Percentiles rank a stretch among this genome's conserved stretches.
Evolutionary conservation across 2,888 invertebrate genomes (phyloP).

Genomic region (Ectemnius lituratus): DNA sequence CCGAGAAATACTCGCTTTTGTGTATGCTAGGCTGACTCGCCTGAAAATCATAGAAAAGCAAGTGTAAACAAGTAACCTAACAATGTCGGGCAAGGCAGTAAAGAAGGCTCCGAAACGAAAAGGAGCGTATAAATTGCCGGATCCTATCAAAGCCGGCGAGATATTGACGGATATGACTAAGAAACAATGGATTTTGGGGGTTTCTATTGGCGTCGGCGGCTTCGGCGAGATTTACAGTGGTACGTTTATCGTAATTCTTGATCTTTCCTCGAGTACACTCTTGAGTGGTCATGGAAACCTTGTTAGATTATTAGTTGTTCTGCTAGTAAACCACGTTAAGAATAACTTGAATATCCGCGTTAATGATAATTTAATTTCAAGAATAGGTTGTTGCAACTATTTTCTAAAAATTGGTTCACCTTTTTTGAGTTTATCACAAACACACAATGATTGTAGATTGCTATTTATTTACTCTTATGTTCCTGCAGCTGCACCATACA

Average conservation of each 20-base stretch:
- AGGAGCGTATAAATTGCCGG: constrained; percentile 82
- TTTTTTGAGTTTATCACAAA: neutral
- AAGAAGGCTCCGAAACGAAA: constrained; percentile 73
- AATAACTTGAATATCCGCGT: neutral
- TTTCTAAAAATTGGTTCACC: neutral
- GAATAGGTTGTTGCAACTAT: too few species aligned
- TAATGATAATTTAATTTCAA: neutral
- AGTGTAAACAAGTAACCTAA: constrained; percentile 48
- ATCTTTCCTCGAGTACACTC: too few species aligned
- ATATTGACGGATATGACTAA: constrained; percentile 87
- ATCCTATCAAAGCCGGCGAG: constrained; percentile 87
- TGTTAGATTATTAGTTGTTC: too few species aligned
- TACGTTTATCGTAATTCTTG: neutral
- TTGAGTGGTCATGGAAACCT: too few species aligned
- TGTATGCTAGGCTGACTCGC: too few species aligned
- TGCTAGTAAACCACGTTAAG: neutral
- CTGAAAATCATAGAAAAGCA: neutral
- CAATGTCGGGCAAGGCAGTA: constrained; percentile 67
- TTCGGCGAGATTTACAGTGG: constrained; percentile 97
- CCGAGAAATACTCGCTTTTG: neutral
- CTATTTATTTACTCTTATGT: constrained; percentile 20
- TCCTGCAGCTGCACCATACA: constrained; percentile 76
- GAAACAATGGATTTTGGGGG: constrained; percentile 91
- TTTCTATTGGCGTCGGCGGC: constrained; percentile 93
- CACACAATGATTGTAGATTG: constrained; percentile 17